phyloP scores from a whole-genome alignment of 2,797 vertebrate species.

The Lerista edwardsae region DNA sequence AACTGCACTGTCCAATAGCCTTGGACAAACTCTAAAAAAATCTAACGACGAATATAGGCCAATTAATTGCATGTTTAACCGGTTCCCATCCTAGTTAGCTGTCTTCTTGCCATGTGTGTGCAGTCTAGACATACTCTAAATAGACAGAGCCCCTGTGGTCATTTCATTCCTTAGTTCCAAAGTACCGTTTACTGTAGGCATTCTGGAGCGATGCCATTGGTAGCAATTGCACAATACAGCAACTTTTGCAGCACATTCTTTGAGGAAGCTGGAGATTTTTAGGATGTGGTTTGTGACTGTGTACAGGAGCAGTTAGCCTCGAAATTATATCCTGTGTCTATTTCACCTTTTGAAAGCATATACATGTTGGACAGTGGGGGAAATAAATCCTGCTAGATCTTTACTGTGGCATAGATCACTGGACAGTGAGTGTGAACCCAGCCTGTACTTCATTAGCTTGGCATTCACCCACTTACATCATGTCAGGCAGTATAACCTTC shows the following conservation, averaged over 20 bases:
- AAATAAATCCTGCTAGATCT: not conserved
- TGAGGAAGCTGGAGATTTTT: conserved; percentile 46
- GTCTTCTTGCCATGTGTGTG: conserved; percentile 61
- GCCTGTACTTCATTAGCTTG: not conserved
- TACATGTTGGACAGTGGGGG: not conserved
- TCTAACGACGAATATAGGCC: conserved; percentile 71
- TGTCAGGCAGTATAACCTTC: not conserved
- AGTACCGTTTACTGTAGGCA: conserved; percentile 48
- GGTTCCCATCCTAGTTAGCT: conserved; percentile 69
- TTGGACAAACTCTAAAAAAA: conserved; percentile 57
- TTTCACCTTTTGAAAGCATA: not conserved
- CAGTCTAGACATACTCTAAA: conserved; percentile 75
- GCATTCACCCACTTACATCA: not conserved
- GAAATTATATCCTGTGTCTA: not conserved
- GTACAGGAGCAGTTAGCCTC: conserved; percentile 60
- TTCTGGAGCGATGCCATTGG: conserved; percentile 25
- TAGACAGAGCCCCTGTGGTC: conserved; percentile 49
- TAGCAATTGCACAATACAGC: conserved; percentile 55
- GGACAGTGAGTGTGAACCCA: not conserved
- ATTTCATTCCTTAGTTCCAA: conserved; percentile 52
- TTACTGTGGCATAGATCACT: not conserved
- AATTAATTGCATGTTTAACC: conserved; percentile 73
- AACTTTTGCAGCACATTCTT: conserved; percentile 55
- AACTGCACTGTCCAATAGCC: conserved; percentile 48
- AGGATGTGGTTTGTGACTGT: conserved; percentile 54